Base-by-base conservation (phyloP, 1,140 invertebrate species). In the Drosophila carrolli region DNA sequence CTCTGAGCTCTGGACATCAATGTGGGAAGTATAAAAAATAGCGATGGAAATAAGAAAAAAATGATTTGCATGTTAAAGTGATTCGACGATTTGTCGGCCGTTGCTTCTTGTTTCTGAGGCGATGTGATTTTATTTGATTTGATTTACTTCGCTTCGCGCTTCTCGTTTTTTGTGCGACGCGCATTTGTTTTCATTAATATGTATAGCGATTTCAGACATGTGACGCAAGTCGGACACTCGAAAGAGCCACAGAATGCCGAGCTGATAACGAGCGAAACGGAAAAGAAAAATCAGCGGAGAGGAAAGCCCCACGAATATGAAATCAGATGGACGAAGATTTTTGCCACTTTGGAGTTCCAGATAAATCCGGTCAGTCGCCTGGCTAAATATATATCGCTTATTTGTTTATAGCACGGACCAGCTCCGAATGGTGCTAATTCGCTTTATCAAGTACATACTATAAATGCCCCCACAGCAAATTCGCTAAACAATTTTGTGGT, bases 401-500 rank as follows among this genome's bases (percentile, higher is more conserved):
- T 78, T 70, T 61, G 54, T 50, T 70, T 59, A 47, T 50, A 23
- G 16, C 43, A 40, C 29, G 46, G 75, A 68, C 81, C 81, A 80
- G 72, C 62, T 68, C 48, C 19, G 14, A 57, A 40, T 62, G 23
- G 55, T 68, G 81, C 59, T 85, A 84, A 84, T 84, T 85, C n/a
- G 55, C 35, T 38, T 76, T 50, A 73, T 80, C 65, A 63, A 47
- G 51, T 77, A 78, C 61, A 66, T 44, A 66, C 59, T 68, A 48
- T 65, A 67, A 32, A 5, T 32, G 41, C 19, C 6, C 14, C 14
- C 55, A 13, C 44, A 19, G 44, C 19, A 14, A 38, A 61, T 44
- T 48, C 50, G 81, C 81, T 84, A 84, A 84, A 75, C 48, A 73
- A 76, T 81, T 80, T 43, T 51, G 62, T 85, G 77, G 38, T 68